Base-by-base conservation (phyloP, 2,888 invertebrate species). In the Nephrotoma flavescens region DNA sequence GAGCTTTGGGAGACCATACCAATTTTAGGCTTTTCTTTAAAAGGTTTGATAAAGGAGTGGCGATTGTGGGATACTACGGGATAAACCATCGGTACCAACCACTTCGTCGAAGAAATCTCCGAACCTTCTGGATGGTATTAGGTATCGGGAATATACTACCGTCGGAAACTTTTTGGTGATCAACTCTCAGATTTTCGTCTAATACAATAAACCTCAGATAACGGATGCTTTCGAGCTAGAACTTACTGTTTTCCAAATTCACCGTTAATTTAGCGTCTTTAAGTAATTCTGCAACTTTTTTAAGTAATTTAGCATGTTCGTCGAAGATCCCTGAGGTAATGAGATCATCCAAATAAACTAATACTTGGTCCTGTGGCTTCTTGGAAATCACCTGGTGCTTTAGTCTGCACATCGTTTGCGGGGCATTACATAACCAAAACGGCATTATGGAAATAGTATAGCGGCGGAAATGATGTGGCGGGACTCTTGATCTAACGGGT, bases 351-450 rank as follows among this genome's bases (percentile, higher is more conserved):
- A 31, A 31, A 31, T 31, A 31, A 1, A 31, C 31, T 1, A 1
- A 2, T 31, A 31, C 31, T 31, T 31, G 57, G 19, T 57, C 57
- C 57, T 57, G 57, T 1, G 4, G 57, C 57, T 57, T 5, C 1
- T 6, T 84, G 3, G 88, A 88, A 1, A 89, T 87, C 0, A 89
- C 87, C 31, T 87, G 87, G 85, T 89, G 86, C 31, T 89, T 87
- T n/a, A 89, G 83, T 6, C 89, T 57, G 84, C 89, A 89, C 11
- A 88, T 19, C 1, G 87, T 85, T 44, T 88, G 88, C 19, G 57
- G 57, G 19, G 12, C 57, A 57, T 57, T 57, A 19, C 57, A 57
- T 57, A 57, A 57, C 57, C 57, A n/a, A n/a, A n/a, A n/a, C n/a
- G n/a, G n/a, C n/a, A n/a, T n/a, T n/a, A n/a, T n/a, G n/a, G n/a